Conservation (phyloP, 30 jellyfish, hydroid and myxozoan genomes). For the Pelagia noctiluca region DNA sequence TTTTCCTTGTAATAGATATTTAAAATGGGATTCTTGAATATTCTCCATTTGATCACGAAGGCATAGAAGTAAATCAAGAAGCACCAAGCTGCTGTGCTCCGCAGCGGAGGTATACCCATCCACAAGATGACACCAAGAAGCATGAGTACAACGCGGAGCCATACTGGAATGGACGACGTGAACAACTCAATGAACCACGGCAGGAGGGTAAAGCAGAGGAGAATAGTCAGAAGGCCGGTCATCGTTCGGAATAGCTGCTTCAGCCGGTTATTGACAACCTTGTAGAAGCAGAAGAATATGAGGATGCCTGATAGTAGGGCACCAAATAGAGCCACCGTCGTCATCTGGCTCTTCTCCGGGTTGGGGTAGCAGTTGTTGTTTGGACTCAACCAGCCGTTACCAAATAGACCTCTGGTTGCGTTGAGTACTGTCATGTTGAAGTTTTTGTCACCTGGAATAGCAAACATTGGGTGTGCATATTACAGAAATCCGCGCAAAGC, state of each 20-base stretch:
- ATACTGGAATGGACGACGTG: conserved; percentile 34
- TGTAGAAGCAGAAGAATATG: conserved; percentile 24
- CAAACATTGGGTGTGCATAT: too few relatives aligned
- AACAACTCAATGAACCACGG: conserved; percentile 84
- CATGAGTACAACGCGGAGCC: conserved; percentile 61
- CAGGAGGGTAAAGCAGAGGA: conserved; percentile 61
- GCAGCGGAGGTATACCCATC: conserved; percentile 85
- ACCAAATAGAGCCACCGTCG: conserved; percentile 21
- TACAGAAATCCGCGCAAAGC: too few relatives aligned
- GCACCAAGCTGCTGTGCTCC: conserved; percentile 81
- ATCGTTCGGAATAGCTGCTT: conserved; percentile 19
- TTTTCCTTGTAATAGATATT: conserved; percentile 32
- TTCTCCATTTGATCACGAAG: conserved; percentile 54
- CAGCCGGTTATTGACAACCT: conserved; percentile 6
- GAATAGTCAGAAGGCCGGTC: conserved; percentile 11
- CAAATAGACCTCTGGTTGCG: neutral
- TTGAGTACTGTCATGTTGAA: neutral
- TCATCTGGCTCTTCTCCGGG: conserved; percentile 14
- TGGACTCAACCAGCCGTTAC: too few relatives aligned
- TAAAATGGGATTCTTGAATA: conserved; percentile 61
- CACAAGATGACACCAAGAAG: conserved; percentile 61
- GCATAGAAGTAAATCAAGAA: conserved; percentile 60
- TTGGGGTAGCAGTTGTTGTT: conserved; percentile 35
- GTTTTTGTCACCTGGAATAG: too few relatives aligned
- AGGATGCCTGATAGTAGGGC: conserved; percentile 17